These are phyloP conservation scores for Campylomormyrus numenius DNA, from an alignment of 2,113 vertebrate species.

Conservation along the genomic window DNA sequence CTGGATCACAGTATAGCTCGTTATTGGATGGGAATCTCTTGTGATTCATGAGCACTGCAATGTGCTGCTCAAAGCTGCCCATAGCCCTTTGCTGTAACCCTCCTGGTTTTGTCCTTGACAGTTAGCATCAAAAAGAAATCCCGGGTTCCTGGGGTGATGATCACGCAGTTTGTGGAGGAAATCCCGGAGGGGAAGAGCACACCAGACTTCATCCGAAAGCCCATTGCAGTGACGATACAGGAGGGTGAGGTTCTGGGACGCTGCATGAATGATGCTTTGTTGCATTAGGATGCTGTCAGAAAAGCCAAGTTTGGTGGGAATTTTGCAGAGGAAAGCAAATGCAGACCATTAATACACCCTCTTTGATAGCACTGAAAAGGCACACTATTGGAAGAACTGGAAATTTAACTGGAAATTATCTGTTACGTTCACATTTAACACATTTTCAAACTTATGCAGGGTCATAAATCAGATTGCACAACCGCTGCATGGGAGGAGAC, in stretches of 20 bases:
- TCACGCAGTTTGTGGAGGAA: constrained; percentile 59
- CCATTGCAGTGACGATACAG: constrained; percentile 55
- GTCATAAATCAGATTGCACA: background rate
- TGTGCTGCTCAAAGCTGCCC: background rate
- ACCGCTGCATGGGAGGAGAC: background rate
- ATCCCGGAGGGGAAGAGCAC: constrained; percentile 68
- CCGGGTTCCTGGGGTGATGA: constrained; percentile 61
- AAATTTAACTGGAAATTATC: background rate
- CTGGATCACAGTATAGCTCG: background rate
- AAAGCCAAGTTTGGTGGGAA: background rate
- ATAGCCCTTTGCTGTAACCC: background rate
- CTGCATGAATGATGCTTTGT: background rate
- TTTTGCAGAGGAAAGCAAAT: background rate
- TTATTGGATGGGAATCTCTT: background rate
- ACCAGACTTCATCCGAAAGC: constrained; percentile 71
- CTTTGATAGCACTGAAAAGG: background rate
- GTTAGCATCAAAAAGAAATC: constrained; percentile 59
- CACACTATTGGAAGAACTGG: background rate
- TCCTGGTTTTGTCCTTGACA: constrained; percentile 25
- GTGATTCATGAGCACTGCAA: background rate
- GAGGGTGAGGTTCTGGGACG: constrained; percentile 59
- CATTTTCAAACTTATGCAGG: background rate
- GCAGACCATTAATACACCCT: background rate
- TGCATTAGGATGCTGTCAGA: background rate
- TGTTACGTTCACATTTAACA: background rate